A percentile compares a stretch with the other conserved stretches of the same genome.
Conservation (phyloP, 2,888 invertebrate species). For the Hartigia nigra region DNA sequence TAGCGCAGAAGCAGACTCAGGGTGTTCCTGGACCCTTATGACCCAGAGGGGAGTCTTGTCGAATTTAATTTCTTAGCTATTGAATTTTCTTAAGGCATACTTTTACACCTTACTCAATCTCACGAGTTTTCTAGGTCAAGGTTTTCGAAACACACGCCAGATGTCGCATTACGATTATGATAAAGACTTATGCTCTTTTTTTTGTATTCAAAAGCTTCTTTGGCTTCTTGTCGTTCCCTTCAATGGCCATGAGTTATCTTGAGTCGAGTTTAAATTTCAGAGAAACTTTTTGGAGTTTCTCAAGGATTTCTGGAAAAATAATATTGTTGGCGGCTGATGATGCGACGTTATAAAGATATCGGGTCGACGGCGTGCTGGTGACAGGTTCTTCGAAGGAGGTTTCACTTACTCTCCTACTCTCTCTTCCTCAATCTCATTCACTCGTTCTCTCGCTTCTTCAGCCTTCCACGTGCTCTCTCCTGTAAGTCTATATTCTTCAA, state of each 20-base stretch:
- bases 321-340: slow-evolving; percentile 46
- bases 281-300: neutral
- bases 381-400: slow-evolving; percentile 47
- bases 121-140: slow-evolving; percentile 43
- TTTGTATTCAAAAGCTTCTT: neutral
- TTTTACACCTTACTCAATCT: slow-evolving; percentile 17
- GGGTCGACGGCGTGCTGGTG: slow-evolving; percentile 52
- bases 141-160: slow-evolving; percentile 13
- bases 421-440: slow-evolving; percentile 12
- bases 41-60: slow-evolving; percentile 42
- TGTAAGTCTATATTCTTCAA: neutral
- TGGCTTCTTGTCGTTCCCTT: neutral
- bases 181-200: neutral
- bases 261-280: neutral
- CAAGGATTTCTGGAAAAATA: slow-evolving; percentile 41
- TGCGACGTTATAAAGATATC: slow-evolving; percentile 57
- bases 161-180: neutral
- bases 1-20: slow-evolving; percentile 24
- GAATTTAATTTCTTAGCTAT: slow-evolving; percentile 56
- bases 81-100: slow-evolving; percentile 39
- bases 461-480: slow-evolving; percentile 10
- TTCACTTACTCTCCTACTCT: slow-evolving; percentile 22
- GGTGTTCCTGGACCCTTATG: slow-evolving; percentile 11
- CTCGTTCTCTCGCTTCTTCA: slow-evolving; percentile 21
- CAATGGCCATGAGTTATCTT: neutral